Conservation (phyloP, 2,888 invertebrate species). For the Protophormia terraenovae region DNA sequence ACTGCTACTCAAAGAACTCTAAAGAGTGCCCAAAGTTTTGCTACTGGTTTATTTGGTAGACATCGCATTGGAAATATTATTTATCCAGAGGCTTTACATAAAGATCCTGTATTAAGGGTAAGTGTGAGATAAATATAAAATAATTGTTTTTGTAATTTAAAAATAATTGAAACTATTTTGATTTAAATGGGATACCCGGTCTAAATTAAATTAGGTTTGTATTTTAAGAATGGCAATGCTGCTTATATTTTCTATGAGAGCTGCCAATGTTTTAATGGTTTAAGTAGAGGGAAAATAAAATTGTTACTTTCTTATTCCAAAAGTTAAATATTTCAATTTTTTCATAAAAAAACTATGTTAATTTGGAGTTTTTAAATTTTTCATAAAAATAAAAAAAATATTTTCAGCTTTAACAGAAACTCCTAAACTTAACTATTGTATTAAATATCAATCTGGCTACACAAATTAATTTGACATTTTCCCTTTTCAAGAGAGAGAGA, state of each 20-base stretch:
- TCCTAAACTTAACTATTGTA: too few relatives aligned
- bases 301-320: too few relatives aligned
- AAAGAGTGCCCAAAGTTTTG: slow-evolving; percentile 89
- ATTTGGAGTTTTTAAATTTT: too few relatives aligned
- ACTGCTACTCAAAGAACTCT: slow-evolving; percentile 90
- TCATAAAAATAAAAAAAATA: too few relatives aligned
- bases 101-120: slow-evolving; percentile 87
- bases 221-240: neutral
- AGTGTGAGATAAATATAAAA: slow-evolving; percentile 71
- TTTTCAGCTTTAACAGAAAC: too few relatives aligned
- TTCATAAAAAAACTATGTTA: too few relatives aligned
- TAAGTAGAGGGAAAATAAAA: too few relatives aligned
- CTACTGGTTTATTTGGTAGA: slow-evolving; percentile 88
- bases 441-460: slow-evolving; percentile 2
- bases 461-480: neutral
- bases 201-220: neutral
- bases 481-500: neutral
- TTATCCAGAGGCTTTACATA: slow-evolving; percentile 85
- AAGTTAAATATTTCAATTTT: too few relatives aligned
- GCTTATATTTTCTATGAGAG: neutral
- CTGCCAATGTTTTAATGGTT: neutral
- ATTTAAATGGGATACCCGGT: neutral
- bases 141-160: too few relatives aligned
- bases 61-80: slow-evolving; percentile 84
- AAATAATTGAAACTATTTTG: neutral